These are phyloP conservation scores for Ligdia adustata DNA, from an alignment of 2,888 invertebrate genomes.

Conservation along the genomic window DNA sequence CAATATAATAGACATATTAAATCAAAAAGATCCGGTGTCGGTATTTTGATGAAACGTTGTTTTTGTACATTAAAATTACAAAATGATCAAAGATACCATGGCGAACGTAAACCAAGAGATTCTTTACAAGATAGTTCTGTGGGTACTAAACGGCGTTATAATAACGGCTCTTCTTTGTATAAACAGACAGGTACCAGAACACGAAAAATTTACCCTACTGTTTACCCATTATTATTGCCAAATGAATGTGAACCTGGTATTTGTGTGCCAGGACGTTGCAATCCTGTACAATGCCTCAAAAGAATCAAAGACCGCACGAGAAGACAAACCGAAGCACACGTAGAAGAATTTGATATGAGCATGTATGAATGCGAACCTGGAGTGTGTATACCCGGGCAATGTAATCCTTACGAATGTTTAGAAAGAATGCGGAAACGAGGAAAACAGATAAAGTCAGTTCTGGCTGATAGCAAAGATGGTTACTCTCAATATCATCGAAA, in stretches of 20 bases:
- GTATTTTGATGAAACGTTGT: constrained; percentile 37
- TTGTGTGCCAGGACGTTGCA: constrained; percentile 46
- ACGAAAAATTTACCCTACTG: constrained; percentile 16
- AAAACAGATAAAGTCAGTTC: no score
- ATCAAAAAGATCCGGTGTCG: constrained; percentile 28
- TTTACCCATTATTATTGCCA: constrained; percentile 31
- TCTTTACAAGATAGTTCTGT: no score
- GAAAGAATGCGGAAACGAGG: constrained; percentile 40
- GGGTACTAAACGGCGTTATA: no score
- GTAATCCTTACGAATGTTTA: constrained; percentile 43
- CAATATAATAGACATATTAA: constrained; percentile 20
- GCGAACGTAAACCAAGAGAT: no score
- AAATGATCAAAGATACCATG: no score
- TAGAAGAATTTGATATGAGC: constrained; percentile 26
- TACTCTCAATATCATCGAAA: neutral
- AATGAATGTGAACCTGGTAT: constrained; percentile 52
- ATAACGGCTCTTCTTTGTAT: constrained; percentile 1
- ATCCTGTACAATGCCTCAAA: constrained; percentile 45
- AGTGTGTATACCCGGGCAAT: constrained; percentile 43
- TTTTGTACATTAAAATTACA: constrained; percentile 50
- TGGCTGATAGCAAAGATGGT: neutral
- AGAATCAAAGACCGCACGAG: constrained; percentile 38
- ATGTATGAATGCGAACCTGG: constrained; percentile 45
- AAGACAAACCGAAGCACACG: neutral
- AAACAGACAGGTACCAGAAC: constrained; percentile 29